phyloP scores from a whole-genome alignment of 2,888 invertebrate genomes.

The Formica aserva region DNA sequence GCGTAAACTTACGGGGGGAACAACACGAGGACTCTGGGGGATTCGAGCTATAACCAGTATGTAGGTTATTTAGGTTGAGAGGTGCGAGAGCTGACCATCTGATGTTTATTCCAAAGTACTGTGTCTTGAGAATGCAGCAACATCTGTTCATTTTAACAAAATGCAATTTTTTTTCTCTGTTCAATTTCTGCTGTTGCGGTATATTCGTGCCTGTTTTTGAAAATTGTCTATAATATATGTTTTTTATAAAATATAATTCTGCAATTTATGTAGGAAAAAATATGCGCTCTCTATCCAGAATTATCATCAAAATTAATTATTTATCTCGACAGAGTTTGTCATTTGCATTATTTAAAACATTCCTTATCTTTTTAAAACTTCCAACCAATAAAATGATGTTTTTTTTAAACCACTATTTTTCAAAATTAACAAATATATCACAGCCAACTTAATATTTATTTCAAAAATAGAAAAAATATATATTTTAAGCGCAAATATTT shows the following conservation, averaged over 20 bases:
- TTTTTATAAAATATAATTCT: conserved; percentile 3
- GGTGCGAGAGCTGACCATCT: conserved; percentile 66
- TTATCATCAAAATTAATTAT: conserved; percentile 2
- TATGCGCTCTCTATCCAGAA: not conserved
- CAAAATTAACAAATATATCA: not conserved
- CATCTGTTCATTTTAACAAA: conserved; percentile 51
- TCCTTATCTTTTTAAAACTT: not conserved
- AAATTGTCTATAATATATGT: not conserved
- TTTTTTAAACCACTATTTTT: not conserved
- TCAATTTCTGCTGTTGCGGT: conserved; percentile 7
- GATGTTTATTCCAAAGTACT: conserved; percentile 74
- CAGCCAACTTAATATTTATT: not conserved
- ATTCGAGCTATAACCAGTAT: conserved; percentile 63
- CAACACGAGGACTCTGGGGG: conserved; percentile 72
- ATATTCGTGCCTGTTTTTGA: not conserved
- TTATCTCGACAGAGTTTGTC: not conserved
- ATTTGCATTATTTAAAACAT: not conserved
- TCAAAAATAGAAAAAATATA: not conserved
- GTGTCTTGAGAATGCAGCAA: conserved; percentile 42
- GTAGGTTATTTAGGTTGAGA: conserved; percentile 72
- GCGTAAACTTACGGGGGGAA: conserved; percentile 79
- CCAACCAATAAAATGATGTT: not conserved
- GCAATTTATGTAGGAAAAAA: not conserved
- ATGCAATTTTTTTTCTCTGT: not conserved
- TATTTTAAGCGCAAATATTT: not conserved